These are phyloP conservation scores for Malthinus flaveolus DNA, from an alignment of 2,888 invertebrate species.

Conservation along the genomic window DNA sequence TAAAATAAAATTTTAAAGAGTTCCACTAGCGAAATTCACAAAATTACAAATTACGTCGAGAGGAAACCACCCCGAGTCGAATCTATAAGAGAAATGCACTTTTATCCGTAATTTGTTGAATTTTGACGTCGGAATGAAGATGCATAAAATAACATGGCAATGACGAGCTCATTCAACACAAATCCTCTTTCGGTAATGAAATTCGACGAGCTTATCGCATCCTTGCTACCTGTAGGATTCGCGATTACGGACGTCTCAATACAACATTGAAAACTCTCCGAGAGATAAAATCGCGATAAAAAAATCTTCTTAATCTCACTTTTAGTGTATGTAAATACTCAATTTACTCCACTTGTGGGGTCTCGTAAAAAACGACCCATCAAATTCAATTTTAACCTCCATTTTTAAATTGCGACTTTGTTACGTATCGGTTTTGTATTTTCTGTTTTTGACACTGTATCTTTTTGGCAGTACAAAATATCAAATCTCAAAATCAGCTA, in stretches of 20 bases:
- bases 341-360: not conserved
- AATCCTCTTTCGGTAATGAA: conserved; percentile 5
- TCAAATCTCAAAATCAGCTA: conserved; percentile 28
- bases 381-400: too few species aligned
- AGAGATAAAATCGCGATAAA: conserved; percentile 4
- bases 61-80: conserved; percentile 13
- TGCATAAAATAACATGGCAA: not conserved
- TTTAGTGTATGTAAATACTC: conserved; percentile 5
- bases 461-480: conserved; percentile 23
- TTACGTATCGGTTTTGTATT: not conserved
- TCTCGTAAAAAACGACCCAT: too few species aligned
- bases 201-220: conserved; percentile 1
- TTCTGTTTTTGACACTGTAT: conserved; percentile 4
- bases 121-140: not conserved
- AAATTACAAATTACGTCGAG: not conserved
- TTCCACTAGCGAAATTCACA: not conserved
- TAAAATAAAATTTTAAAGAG: not conserved
- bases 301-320: conserved; percentile 2
- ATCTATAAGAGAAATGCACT: not conserved
- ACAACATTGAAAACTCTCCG: conserved; percentile 5
- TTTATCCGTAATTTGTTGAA: not conserved
- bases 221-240: conserved; percentile 7
- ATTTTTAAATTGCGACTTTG: not conserved
- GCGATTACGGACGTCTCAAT: not conserved
- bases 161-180: not conserved